These are phyloP conservation scores for Microcebus griseorufus DNA, from an alignment of 2,113 vertebrate genomes.

Conservation along the genomic window DNA sequence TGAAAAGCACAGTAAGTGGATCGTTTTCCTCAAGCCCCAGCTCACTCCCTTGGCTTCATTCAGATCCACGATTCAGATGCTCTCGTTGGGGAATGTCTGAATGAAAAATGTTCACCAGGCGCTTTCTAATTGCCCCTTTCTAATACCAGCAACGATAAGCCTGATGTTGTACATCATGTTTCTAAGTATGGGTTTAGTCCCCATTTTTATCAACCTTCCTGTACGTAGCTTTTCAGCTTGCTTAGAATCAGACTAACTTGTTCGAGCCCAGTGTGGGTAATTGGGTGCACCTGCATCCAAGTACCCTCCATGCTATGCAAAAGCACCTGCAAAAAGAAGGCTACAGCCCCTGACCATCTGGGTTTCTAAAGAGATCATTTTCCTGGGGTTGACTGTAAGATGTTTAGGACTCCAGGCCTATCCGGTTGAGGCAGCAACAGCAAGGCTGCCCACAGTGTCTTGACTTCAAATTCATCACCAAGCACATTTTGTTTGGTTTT, in stretches of 20 bases:
- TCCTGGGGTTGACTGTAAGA: background rate
- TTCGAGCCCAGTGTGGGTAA: background rate
- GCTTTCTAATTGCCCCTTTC: background rate
- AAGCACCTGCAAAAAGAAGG: background rate
- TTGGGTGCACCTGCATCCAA: background rate
- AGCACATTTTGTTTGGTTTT: background rate
- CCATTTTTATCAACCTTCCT: background rate
- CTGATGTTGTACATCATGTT: background rate
- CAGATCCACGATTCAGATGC: background rate
- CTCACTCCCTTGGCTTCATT: background rate
- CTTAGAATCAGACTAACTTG: background rate
- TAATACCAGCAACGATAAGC: background rate
- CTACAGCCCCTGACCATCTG: rapidly evolving
- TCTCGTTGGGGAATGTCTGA: background rate
- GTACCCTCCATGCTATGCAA: background rate
- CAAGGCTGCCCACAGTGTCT: background rate
- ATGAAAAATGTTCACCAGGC: background rate
- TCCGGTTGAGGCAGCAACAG: background rate
- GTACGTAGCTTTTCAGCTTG: background rate
- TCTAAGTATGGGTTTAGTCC: background rate
- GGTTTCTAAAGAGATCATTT: background rate
- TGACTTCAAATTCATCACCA: background rate
- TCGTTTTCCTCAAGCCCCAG: background rate
- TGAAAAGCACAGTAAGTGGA: background rate
- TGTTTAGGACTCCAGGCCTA: background rate